phyloP scores from a whole-genome alignment of 2,797 vertebrate species.

The Diceros bicornis region DNA sequence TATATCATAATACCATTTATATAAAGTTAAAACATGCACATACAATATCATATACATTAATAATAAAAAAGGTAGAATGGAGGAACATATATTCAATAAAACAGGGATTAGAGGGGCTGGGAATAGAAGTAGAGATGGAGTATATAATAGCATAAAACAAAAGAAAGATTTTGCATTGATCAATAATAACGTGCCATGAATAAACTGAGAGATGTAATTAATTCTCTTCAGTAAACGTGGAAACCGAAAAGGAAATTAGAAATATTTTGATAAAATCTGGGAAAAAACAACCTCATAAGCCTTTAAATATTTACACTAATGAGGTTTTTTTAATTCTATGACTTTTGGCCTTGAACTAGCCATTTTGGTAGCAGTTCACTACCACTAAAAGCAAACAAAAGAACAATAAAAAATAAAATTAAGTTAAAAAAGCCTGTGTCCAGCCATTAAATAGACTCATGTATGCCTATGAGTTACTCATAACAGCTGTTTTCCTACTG shows the following conservation, averaged over 20 bases:
- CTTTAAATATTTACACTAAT: not conserved
- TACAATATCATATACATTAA: not conserved
- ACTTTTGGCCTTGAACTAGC: not conserved
- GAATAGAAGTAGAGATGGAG: not conserved
- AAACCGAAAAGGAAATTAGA: not conserved
- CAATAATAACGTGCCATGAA: not conserved
- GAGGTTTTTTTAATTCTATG: not conserved
- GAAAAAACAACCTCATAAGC: not conserved
- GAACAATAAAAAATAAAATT: not conserved
- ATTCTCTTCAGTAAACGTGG: not conserved
- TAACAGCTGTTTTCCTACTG: not conserved
- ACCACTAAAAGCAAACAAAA: not conserved
- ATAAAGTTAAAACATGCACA: not conserved
- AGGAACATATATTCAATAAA: not conserved
- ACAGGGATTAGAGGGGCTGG: not conserved
- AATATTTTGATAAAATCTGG: conserved; percentile 9
- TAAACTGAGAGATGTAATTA: not conserved
- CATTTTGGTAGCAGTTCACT: not conserved
- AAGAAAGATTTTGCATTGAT: not conserved
- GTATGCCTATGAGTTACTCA: not conserved
- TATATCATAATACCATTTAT: not conserved
- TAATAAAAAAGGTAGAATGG: not conserved
- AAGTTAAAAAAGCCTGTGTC: not conserved
- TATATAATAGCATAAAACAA: not conserved
- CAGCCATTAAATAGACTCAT: not conserved